Conservation (phyloP, 1,140 invertebrate species). For the Microplitis demolitor region DNA sequence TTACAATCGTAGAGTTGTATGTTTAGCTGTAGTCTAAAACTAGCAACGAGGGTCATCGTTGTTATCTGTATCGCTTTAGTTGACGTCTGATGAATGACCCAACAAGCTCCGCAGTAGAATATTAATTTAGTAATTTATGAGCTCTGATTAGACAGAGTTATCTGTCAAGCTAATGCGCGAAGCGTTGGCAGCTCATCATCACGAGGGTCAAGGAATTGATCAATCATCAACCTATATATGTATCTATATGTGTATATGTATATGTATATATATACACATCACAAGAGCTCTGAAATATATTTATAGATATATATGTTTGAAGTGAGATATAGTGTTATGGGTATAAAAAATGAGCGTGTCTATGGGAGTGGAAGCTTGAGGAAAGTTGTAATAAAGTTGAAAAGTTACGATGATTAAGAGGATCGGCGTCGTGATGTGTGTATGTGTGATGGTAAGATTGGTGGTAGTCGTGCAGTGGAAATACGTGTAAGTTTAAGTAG, state of each 20-base stretch:
- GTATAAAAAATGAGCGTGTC: not conserved
- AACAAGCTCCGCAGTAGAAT: constrained; percentile 51
- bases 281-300: too few species aligned
- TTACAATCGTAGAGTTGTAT: too few species aligned
- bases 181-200: constrained; percentile 55
- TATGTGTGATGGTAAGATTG: not conserved
- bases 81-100: constrained; percentile 59
- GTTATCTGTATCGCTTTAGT: constrained; percentile 49
- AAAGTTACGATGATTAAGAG: constrained; percentile 20
- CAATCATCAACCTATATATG: not conserved
- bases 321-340: not conserved
- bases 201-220: constrained; percentile 10
- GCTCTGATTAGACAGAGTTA: constrained; percentile 57
- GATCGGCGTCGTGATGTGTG: not conserved
- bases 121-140: constrained; percentile 63
- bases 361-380: not conserved
- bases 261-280: too few species aligned
- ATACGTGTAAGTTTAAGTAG: not conserved
- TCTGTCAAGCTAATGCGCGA: constrained; percentile 57
- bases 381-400: constrained; percentile 11
- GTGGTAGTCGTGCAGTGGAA: not conserved
- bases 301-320: too few species aligned
- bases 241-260: not conserved
- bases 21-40: constrained; percentile 29
- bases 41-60: not conserved